phyloP scores from a whole-genome alignment of 2,797 vertebrate species.

The Gadopsis bispinosus region DNA sequence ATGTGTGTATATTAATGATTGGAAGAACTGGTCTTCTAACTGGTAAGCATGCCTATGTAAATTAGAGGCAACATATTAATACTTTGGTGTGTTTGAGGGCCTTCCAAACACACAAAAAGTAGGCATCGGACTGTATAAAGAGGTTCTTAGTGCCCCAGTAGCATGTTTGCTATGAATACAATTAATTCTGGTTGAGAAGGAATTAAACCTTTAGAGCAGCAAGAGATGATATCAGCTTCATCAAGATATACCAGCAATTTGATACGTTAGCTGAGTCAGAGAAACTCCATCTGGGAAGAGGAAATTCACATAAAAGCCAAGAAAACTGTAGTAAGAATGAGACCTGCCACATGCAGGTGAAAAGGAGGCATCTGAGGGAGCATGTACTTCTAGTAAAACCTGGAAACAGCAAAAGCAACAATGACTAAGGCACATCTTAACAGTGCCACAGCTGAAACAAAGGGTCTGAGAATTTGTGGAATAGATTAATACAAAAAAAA shows the following conservation, averaged over 20 bases:
- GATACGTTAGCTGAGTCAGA: conserved; percentile 39
- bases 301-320: conserved; percentile 19
- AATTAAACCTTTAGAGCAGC: conserved; percentile 45
- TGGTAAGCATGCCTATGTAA: conserved; percentile 7
- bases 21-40: neutral
- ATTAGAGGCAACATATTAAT: neutral
- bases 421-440: neutral
- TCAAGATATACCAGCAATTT: conserved; percentile 45
- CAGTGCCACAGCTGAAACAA: conserved; percentile 6
- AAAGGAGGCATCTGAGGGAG: neutral
- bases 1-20: neutral
- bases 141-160: conserved; percentile 43
- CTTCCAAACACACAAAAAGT: conserved; percentile 38
- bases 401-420: neutral
- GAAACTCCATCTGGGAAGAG: conserved; percentile 26
- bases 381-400: conserved; percentile 7
- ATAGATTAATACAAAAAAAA: conserved; percentile 5
- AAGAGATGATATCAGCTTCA: conserved; percentile 46
- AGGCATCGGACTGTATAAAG: conserved; percentile 53
- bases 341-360: neutral
- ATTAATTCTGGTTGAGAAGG: conserved; percentile 29
- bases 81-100: neutral
- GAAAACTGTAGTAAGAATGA: conserved; percentile 2
- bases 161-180: conserved; percentile 68
- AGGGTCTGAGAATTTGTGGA: neutral